Evolutionary conservation across 2,113 vertebrate genomes (phyloP), one percentile per base, ranked within the genome.

Genomic region (Erpornis zantholeuca): DNA sequence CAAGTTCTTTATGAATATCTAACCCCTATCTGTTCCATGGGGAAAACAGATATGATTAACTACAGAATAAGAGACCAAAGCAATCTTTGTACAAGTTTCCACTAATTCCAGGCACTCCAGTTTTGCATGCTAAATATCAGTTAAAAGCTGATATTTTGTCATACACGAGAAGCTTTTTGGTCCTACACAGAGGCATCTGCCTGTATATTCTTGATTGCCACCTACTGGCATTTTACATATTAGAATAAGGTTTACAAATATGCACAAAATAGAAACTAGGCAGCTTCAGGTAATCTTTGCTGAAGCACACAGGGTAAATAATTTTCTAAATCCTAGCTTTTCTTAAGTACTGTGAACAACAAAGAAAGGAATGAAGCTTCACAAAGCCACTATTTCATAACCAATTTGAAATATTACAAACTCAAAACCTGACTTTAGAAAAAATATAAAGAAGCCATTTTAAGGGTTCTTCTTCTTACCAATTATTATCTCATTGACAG

Each of bases 151-250:
- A 10, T 64, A 18, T 38, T 88, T 63, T 69, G 22, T 53, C 31
- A 45, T 29, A 38, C 6, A 35, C 28, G 24, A 52, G 52, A 70
- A 66, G 38, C 3, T n/a, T 79, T 84, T 61, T 57, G 19, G 63
- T 70, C 24, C 54, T 66, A 66, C 0, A 3, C n/a, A 71, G 35
- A 86, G 47, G 52, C 54, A 90, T 24, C 38, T 73, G 47, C 45
- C 66, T 83, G 42, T 28, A 24, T 77, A 70, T 80, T 94, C 91
- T 90, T 86, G 70, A 87, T 95, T 97, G 95, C 89, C 93, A 96
- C 82, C 95, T 96, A 89, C 94, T 95, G 95, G 85, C 53, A 89
- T 72, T 82, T 69, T n/a, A 69, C 28, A 3, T 87, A 53, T 40
- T 76, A 87, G 64, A 93, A 27, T 38, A 75, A 78, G n/a, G 14